Conservation (phyloP, 2,113 vertebrate genomes). For the Rynchops niger region DNA sequence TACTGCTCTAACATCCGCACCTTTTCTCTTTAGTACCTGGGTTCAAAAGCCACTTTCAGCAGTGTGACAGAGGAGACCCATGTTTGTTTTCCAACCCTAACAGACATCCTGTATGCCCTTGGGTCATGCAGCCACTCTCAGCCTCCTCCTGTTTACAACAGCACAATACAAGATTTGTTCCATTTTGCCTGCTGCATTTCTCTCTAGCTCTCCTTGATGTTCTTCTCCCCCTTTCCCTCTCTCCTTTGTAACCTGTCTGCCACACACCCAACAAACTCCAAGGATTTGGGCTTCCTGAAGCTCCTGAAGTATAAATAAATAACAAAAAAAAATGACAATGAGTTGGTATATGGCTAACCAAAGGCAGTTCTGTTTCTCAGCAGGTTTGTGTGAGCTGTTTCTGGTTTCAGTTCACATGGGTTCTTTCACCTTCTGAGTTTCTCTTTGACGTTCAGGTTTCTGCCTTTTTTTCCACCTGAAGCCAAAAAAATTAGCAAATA, state of each 20-base stretch:
- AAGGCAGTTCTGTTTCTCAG: conserved; percentile 58
- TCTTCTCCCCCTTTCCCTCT: not conserved
- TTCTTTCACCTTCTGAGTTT: conserved; percentile 63
- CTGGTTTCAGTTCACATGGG: conserved; percentile 71
- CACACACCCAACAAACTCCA: not conserved
- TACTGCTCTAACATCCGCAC: not conserved
- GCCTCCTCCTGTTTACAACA: conserved; percentile 11
- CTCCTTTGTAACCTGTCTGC: not conserved
- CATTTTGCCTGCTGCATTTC: not conserved
- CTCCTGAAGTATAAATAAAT: not conserved
- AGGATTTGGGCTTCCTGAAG: not conserved
- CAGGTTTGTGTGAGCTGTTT: conserved; percentile 67
- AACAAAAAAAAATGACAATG: not conserved
- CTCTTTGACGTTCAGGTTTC: conserved; percentile 66
- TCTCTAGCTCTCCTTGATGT: not conserved
- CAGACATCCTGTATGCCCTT: conserved; percentile 50
- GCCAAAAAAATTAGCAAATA: not conserved
- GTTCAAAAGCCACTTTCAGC: not conserved
- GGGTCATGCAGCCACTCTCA: not conserved
- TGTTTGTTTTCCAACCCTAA: conserved; percentile 10
- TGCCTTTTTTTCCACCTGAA: conserved; percentile 60
- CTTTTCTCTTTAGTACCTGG: not conserved
- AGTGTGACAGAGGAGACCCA: not conserved
- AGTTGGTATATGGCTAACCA: not conserved
- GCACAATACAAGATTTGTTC: not conserved